Evolutionary conservation across 64 coral and sea anemone genomes (phyloP), one percentile per base, ranked within the genome.

Genomic region (Montipora capricornis): DNA sequence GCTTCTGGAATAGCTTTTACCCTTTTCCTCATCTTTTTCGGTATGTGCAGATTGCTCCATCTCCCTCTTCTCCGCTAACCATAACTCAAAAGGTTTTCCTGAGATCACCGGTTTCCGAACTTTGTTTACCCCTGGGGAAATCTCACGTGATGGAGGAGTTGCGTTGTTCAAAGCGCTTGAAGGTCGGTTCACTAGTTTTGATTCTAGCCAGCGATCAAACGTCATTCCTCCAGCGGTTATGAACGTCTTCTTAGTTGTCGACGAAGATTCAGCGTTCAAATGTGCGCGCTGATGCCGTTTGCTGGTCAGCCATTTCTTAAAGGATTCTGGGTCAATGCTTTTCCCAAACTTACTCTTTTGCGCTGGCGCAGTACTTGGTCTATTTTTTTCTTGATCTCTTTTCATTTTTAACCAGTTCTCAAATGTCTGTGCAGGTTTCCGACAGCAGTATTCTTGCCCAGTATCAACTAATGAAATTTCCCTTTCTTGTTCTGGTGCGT

Each of bases 351-450:
- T 81, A 51, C 93, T 95, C 47, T 85, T 98, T 5, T 76, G 52
- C 1, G 96, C 83, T 17, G 90, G 62, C 5, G 93, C 82, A 73
- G 92, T 93, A 10, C 64, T 13, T 5, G 89, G 60, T 10, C 68
- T 74, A 6, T 73, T 44, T 37, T 82, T 94, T 8, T 59, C 85
- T 69, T 98, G 89, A 22, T 75, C 53, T 89, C 89, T 88, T 92
- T 98, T 98, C 52, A 83, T 91, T 92, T 98, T 89, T 14, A 95
- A 84, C 96, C 96, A 98, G 26, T 75, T 77, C 14, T 98, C 93
- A 58, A 83, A 97, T 1, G 95, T 84, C 44, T 91, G 92, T 4
- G 92, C 82, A 2, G 77, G 83, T 58, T 80, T 94, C 81, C 51
- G 74, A 3, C 46, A 45, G 9, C 47, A 88, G 49, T 94, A 89